Base-by-base conservation (phyloP, 2,888 invertebrate species). In the Mesorhabditis sp. region DNA sequence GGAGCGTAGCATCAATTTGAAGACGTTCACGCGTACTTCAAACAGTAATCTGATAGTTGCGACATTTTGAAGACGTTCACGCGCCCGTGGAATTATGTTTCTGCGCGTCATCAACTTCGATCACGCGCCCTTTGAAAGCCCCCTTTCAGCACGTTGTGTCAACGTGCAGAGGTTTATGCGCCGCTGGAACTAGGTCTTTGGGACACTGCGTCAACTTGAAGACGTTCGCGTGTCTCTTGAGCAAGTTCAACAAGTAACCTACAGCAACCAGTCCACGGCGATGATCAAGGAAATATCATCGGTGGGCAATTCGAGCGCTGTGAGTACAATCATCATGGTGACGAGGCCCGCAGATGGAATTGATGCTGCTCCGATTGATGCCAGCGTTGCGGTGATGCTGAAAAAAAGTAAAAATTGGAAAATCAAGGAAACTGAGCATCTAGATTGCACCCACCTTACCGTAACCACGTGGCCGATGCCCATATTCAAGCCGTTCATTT, bases 331-430 rank as follows among this genome's bases (percentile, higher is more conserved):
- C 64, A 88, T 73, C 86, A 86, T 86, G 1, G 86, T 86, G 7
- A 86, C 78, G 4, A 86, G 70, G 7, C 85, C 86, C 13, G 86
- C 86, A 0, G 80, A 79, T 4, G 86, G 86, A 43, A 97, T 94
- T 65, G 95, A 95, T 7, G 96, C 95, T 28, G 96, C 96, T 72
- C 97, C 96, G 86, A 97, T 94, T 81, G 95, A 95, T 1, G 96
- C 96, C 69, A 95, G 92, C 1, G 96, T 97, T 42, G 96, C 95
- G 5, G 95, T 95, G 81, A 93, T 92, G 87, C 95, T 95, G 86
- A 74, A 79, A 72, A 28, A 28, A 28, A 28, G 28, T 28, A 28
- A 28, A 28, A 28, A 28, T 28, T 28, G 2, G 28, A 28, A 50
- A 50, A 13, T 50, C n/a, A 50, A 50, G 58, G 58, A 50, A 50